phyloP scores from a whole-genome alignment of 2,113 vertebrate genomes.

The Ivindomyrus marchei region DNA sequence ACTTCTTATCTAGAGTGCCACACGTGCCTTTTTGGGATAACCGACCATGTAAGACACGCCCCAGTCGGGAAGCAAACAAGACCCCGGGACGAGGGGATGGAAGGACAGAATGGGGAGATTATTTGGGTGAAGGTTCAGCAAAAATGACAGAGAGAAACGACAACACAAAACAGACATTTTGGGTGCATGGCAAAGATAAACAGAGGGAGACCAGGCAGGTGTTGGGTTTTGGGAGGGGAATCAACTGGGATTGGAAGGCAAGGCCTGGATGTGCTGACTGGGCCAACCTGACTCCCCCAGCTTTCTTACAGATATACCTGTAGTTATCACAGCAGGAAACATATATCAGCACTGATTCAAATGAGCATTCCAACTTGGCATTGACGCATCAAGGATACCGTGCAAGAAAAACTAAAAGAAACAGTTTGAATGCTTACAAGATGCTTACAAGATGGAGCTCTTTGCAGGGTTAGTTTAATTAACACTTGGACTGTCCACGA shows the following conservation, averaged over 20 bases:
- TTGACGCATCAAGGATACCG: neutral
- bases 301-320: neutral
- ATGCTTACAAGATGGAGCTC: neutral
- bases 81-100: neutral
- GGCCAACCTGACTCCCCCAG: neutral
- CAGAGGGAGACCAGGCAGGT: neutral
- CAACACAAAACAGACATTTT: neutral
- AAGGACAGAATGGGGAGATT: neutral
- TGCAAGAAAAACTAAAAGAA: neutral
- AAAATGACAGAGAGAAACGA: neutral
- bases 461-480: neutral
- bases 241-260: neutral
- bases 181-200: neutral
- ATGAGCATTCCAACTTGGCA: neutral
- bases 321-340: neutral
- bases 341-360: neutral
- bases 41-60: neutral
- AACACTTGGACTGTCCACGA: neutral
- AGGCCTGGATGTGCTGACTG: neutral
- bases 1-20: neutral
- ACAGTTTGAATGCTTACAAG: neutral
- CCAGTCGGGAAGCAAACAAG: neutral
- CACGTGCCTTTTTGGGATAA: neutral
- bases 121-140: neutral
- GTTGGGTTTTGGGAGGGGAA: neutral